Conservation (phyloP, 2,797 vertebrate species). For the Uromys caudimaculatus region DNA sequence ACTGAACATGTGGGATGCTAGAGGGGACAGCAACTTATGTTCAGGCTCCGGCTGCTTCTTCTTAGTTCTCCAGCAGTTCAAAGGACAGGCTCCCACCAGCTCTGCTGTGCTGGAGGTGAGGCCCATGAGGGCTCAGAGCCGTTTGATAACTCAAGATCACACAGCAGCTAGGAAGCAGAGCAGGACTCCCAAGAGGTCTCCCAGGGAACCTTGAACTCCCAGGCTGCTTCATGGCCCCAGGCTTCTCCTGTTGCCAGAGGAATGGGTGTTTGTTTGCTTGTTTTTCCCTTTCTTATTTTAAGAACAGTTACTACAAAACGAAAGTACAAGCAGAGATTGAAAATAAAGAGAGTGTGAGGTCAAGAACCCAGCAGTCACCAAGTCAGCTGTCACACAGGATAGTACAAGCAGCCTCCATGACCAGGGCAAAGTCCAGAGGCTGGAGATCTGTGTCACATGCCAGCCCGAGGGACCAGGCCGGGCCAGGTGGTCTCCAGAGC, state of each 20-base stretch:
- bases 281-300: neutral
- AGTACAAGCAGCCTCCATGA: constrained; percentile 34
- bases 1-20: fast-evolving
- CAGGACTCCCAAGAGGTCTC: neutral
- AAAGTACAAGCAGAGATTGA: neutral
- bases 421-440: constrained; percentile 62
- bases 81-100: neutral
- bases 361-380: neutral
- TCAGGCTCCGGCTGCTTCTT: neutral
- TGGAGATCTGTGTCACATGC: neutral
- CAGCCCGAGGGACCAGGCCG: neutral
- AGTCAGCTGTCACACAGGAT: neutral
- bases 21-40: neutral
- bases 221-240: neutral
- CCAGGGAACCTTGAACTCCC: neutral
- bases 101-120: fast-evolving
- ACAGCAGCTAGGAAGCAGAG: neutral
- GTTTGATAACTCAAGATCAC: neutral
- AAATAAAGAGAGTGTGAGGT: constrained; percentile 13
- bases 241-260: constrained; percentile 4
- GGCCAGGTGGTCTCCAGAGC: neutral
- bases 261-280: neutral
- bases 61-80: fast-evolving
- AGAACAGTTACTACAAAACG: constrained; percentile 3
- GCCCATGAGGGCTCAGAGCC: neutral